A percentile compares a stretch with the other conserved stretches of the same genome.
Conservation (phyloP, 2,113 vertebrate genomes). For the Otolemur garnettii region DNA sequence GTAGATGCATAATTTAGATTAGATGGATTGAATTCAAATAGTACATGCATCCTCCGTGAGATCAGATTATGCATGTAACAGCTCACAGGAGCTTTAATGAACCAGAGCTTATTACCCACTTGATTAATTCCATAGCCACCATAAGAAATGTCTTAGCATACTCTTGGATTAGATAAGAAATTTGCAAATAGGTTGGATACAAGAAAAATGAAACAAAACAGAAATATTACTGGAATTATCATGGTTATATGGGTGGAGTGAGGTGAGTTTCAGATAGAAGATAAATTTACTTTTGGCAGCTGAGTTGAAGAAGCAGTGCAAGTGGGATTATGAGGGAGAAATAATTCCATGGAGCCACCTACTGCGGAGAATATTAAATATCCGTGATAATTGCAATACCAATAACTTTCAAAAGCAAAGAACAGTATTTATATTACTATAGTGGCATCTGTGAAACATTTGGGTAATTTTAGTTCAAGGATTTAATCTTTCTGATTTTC, state of each 20-base stretch:
- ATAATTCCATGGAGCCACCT: conserved; percentile 43
- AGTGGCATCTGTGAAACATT: conserved; percentile 69
- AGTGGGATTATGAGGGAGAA: background rate
- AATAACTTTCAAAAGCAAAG: conserved; percentile 50
- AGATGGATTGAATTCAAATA: conserved; percentile 74
- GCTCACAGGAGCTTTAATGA: conserved; percentile 6
- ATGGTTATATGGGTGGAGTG: background rate
- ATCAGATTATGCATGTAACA: conserved; percentile 55
- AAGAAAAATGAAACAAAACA: conserved; percentile 51
- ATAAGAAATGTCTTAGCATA: background rate
- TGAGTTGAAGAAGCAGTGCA: background rate
- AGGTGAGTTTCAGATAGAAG: background rate
- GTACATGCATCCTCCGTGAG: conserved; percentile 57
- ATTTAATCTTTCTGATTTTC: conserved; percentile 52
- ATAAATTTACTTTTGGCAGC: conserved; percentile 53
- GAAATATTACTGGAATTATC: conserved; percentile 27
- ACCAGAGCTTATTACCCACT: background rate
- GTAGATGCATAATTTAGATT: conserved; percentile 76
- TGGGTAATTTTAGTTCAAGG: conserved; percentile 54
- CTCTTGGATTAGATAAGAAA: background rate
- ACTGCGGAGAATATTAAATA: conserved; percentile 68
- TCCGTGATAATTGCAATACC: conserved; percentile 59
- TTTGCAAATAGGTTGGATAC: background rate
- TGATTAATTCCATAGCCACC: conserved; percentile 45
- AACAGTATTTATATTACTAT: conserved; percentile 47